These are phyloP conservation scores for Macrotrachela quadricornifera DNA, from an alignment of 1,140 invertebrate species.

Conservation along the genomic window DNA sequence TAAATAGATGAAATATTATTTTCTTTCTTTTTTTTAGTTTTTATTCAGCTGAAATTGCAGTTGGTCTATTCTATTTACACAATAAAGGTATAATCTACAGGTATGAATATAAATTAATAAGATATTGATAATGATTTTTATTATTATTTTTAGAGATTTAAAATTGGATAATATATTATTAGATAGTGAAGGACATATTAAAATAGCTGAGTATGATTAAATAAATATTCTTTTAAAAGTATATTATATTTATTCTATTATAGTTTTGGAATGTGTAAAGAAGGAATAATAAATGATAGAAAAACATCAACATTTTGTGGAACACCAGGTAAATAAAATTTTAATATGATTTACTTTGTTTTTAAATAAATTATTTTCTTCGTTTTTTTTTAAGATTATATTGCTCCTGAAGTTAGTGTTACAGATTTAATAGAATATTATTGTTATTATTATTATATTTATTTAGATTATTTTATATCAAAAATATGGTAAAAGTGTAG, in stretches of 20 bases:
- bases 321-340: conserved; percentile 46
- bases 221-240: too few species aligned
- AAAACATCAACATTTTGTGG: conserved; percentile 99
- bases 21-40: conserved; percentile 45
- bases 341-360: background rate
- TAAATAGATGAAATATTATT: too few species aligned
- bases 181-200: conserved; percentile 91
- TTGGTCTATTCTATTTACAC: conserved; percentile 87
- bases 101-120: conserved; percentile 26
- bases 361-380: background rate
- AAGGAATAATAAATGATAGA: conserved; percentile 61
- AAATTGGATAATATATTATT: conserved; percentile 94
- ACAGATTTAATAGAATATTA: conserved; percentile 12
- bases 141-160: conserved; percentile 52
- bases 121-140: too few species aligned
- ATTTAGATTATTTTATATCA: conserved; percentile 74
- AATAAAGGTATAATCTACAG: conserved; percentile 77
- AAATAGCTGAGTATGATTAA: conserved; percentile 82
- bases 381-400: background rate
- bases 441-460: background rate
- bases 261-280: conserved; percentile 94
- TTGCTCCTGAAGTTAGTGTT: conserved; percentile 10
- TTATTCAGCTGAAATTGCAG: conserved; percentile 94
- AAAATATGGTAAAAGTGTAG: conserved; percentile 70
- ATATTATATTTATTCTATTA: too few species aligned